Conservation (phyloP, 2,113 vertebrate genomes). For the Gobius niger region DNA sequence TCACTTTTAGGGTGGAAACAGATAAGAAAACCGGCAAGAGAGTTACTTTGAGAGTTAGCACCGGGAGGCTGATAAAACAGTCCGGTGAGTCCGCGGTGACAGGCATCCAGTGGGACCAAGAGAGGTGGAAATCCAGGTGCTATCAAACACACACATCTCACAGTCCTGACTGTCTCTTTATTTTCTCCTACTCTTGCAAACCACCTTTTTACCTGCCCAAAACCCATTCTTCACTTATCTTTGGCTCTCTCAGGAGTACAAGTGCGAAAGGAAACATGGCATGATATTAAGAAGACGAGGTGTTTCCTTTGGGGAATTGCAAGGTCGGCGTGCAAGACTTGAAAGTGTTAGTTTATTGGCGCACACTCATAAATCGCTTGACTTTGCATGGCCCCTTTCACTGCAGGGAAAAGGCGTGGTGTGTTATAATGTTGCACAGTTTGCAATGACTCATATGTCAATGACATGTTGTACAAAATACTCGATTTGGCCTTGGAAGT, state of each 20-base stretch:
- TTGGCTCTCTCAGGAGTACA: conserved; percentile 25
- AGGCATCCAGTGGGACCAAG: conserved; percentile 62
- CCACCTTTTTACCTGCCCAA: conserved; percentile 20
- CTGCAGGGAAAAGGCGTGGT: conserved; percentile 16
- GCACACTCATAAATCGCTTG: conserved; percentile 45
- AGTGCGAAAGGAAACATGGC: conserved; percentile 41
- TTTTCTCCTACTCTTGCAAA: conserved; percentile 46
- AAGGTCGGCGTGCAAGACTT: conserved; percentile 22
- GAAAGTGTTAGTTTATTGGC: conserved; percentile 52
- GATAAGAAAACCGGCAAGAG: conserved; percentile 52
- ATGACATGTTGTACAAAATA: conserved; percentile 28
- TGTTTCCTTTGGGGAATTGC: conserved; percentile 29
- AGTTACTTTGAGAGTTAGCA: conserved; percentile 26
- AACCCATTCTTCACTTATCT: conserved; percentile 35
- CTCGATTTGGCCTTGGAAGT: conserved; percentile 15
- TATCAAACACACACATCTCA: conserved; percentile 66
- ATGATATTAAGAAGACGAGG: conserved; percentile 37
- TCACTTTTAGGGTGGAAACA: conserved; percentile 46
- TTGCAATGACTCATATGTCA: conserved; percentile 19
- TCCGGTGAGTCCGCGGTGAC: conserved; percentile 69
- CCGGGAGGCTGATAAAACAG: conserved; percentile 69
- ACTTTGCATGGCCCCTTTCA: conserved; percentile 38
- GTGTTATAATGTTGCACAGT: background rate
- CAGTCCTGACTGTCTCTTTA: conserved; percentile 49
- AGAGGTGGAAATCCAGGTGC: conserved; percentile 62